Base-by-base conservation (phyloP, 2,797 vertebrate genomes). In the Malacoraja senta region DNA sequence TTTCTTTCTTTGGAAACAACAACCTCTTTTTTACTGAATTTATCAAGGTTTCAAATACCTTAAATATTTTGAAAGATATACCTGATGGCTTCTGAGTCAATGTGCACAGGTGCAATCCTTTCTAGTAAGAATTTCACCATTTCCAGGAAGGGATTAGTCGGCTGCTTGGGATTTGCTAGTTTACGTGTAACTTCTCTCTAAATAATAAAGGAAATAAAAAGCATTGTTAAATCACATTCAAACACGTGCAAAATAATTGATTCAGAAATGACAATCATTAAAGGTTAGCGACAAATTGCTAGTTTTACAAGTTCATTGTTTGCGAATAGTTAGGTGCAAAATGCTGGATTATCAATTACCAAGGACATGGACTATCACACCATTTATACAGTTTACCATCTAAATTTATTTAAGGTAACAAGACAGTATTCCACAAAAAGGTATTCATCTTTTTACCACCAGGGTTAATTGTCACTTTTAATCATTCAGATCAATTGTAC, bases 121-220 rank as follows among this genome's bases (percentile, higher is more conserved):
- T 99, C 99, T 96, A 99, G 95, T 93, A 99, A 96, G 96, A 99
- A 99, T 95, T 99, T 99, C 2, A 99, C 99, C 99, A 99, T 99
- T 96, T 99, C 98, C 95, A 99, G 95, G 95, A 99, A 99, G n/a
- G 99, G 99, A 96, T 99, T 99, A 94, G 98, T 99, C 94, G 99
- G 99, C 94, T 99, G 99, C 95, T 99, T 99, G 74, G 99, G 99
- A 95, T 99, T 99, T 21, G 99, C 98, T 95, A 99, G 96, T 96
- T 99, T 99, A 93, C 98, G 97, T 91, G 99, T 98, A 95, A 99
- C 99, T 95, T 99, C 99, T 94, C 99, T 98, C 99, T 99, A 95
- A 4, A 96, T 93, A 4, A 96, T 93, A 95, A 13, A 94, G 94
- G 29, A n/a, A 61, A 15, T 77, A 94, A 93, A 94, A 91, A 7